These are phyloP conservation scores for Lypha dubia DNA, from an alignment of 2,888 invertebrate genomes.

Conservation along the genomic window DNA sequence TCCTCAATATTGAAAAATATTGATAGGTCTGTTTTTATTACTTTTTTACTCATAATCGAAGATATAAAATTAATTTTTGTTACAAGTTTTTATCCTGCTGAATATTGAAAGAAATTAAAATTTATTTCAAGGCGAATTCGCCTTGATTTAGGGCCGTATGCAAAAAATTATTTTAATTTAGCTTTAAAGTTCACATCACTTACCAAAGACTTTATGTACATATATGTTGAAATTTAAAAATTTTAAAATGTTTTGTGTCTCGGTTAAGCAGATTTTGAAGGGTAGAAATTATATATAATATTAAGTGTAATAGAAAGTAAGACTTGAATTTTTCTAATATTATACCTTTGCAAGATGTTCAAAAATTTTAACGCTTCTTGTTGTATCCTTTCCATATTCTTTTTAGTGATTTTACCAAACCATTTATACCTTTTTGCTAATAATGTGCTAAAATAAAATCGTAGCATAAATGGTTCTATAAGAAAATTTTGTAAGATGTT, in stretches of 20 bases:
- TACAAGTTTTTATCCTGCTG: too few relatives aligned
- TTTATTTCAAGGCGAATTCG: too few relatives aligned
- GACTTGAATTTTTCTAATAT: neutral
- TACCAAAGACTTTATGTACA: too few relatives aligned
- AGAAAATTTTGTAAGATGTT: slow-evolving; percentile 54
- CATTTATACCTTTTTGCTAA: slow-evolving; percentile 44
- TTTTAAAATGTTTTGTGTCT: too few relatives aligned
- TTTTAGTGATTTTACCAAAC: slow-evolving; percentile 23
- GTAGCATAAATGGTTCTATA: slow-evolving; percentile 51
- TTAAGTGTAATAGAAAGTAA: neutral
- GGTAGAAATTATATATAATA: slow-evolving; percentile 39
- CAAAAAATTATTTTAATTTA: too few relatives aligned
- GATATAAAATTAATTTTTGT: neutral
- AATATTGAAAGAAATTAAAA: too few relatives aligned
- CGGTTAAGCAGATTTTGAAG: too few relatives aligned
- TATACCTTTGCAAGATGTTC: slow-evolving; percentile 67
- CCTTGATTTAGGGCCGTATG: too few relatives aligned
- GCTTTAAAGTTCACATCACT: too few relatives aligned
- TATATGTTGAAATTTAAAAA: too few relatives aligned
- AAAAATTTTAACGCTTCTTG: slow-evolving; percentile 63
- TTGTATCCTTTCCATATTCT: slow-evolving; percentile 50
- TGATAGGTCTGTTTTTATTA: slow-evolving; percentile 75
- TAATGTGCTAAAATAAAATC: slow-evolving; percentile 53
- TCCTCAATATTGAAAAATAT: slow-evolving; percentile 69
- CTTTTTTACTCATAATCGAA: slow-evolving; percentile 73